phyloP scores from a whole-genome alignment of 2,888 invertebrate genomes.

The Lacanobia wlatinum region DNA sequence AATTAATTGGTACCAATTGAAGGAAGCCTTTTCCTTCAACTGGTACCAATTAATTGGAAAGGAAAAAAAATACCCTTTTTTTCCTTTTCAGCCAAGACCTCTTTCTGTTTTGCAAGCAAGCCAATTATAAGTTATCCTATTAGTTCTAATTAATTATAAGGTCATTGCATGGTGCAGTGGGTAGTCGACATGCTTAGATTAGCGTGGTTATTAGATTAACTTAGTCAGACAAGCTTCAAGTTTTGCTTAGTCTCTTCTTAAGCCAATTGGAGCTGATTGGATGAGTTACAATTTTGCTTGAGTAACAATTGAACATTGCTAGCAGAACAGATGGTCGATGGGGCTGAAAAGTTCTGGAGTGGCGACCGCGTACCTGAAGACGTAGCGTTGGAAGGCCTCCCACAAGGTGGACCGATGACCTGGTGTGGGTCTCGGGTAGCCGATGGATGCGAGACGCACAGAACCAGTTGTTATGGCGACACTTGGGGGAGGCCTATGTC shows the following conservation, averaged over 20 bases:
- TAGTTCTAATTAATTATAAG: conserved; percentile 48
- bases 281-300: too few species aligned
- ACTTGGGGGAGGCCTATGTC: too few species aligned
- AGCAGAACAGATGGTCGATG: too few species aligned
- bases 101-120: conserved; percentile 18
- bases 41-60: conserved; percentile 12
- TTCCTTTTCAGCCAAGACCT: neutral
- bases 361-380: too few species aligned
- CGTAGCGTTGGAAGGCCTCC: too few species aligned
- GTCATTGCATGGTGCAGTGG: conserved; percentile 31
- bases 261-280: too few species aligned
- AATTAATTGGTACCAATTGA: conserved; percentile 10
- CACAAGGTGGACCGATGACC: too few species aligned
- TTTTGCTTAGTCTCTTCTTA: conserved; percentile 5
- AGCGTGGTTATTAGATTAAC: conserved; percentile 40
- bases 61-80: neutral
- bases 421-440: too few species aligned
- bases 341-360: too few species aligned
- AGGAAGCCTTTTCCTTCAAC: neutral
- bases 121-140: conserved; percentile 51
- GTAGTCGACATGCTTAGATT: conserved; percentile 13
- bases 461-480: too few species aligned
- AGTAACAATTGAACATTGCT: neutral
- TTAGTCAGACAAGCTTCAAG: conserved; percentile 17
- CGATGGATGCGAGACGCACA: too few species aligned